Percentiles rank a stretch among this genome's conserved stretches.
Evolutionary conservation across 2,113 vertebrate genomes (phyloP).

Genomic region (Siniperca chuatsi): DNA sequence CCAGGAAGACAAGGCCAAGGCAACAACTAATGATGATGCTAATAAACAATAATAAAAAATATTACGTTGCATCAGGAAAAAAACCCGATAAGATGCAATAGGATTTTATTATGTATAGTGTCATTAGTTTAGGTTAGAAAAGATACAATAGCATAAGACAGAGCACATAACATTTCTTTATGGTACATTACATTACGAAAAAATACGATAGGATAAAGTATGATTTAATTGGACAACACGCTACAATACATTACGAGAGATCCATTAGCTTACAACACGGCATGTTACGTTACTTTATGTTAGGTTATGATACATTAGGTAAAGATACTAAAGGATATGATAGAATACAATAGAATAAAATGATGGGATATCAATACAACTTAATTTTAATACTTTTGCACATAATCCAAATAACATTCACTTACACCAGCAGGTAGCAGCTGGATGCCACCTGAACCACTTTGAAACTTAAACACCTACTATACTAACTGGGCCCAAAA

Average conservation of each 20-base stretch:
- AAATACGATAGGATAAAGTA: background rate
- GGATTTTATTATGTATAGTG: no score
- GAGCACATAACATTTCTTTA: no score
- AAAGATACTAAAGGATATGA: no score
- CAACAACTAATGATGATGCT: no score
- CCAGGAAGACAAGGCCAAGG: no score
- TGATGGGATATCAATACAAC: background rate
- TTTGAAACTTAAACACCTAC: background rate
- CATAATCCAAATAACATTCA: background rate
- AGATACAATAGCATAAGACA: no score
- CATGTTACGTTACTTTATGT: background rate
- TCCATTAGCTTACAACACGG: background rate
- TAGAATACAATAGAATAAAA: background rate
- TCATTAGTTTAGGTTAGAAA: no score
- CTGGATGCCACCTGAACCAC: constrained; percentile 1
- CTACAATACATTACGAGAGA: background rate
- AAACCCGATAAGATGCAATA: no score
- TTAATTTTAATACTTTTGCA: background rate
- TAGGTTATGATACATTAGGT: no score
- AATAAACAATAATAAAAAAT: no score
- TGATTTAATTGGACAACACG: background rate
- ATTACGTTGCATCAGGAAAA: background rate
- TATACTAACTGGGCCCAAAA: constrained; percentile 12
- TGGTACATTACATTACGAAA: no score
- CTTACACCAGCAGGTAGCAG: background rate